phyloP scores from a whole-genome alignment of 2,113 vertebrate genomes.

The Aegithalos caudatus region DNA sequence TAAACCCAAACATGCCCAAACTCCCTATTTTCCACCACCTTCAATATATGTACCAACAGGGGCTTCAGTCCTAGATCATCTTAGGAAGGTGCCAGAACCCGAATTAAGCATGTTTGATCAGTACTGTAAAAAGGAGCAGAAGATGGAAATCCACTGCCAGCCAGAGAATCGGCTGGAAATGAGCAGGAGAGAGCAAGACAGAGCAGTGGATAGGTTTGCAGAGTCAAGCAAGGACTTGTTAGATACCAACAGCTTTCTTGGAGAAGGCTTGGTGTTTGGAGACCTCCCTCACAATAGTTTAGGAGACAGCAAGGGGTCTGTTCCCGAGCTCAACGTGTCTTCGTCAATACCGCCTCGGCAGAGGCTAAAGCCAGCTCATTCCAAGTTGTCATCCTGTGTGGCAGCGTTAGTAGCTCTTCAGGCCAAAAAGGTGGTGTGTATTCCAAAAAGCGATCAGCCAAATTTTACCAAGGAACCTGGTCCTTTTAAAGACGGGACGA shows the following conservation, averaged over 20 bases:
- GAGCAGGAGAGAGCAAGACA: slow-evolving; percentile 52
- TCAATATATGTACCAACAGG: slow-evolving; percentile 74
- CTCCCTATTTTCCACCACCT: slow-evolving; percentile 76
- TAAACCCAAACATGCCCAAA: slow-evolving; percentile 76
- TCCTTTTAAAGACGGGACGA: slow-evolving; percentile 75
- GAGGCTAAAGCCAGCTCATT: slow-evolving; percentile 81
- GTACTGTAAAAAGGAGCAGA: slow-evolving; percentile 78
- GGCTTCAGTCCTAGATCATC: slow-evolving; percentile 73
- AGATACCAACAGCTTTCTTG: slow-evolving; percentile 66
- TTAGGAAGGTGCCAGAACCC: slow-evolving; percentile 72
- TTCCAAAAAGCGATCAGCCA: slow-evolving; percentile 74
- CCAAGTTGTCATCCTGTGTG: slow-evolving; percentile 90
- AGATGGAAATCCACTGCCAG: slow-evolving; percentile 66
- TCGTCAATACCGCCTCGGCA: slow-evolving; percentile 70
- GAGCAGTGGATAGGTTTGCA: slow-evolving; percentile 23
- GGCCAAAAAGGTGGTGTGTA: slow-evolving; percentile 80
- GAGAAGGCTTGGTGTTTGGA: slow-evolving; percentile 65
- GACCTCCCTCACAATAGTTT: slow-evolving; percentile 63
- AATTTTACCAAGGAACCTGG: slow-evolving; percentile 71
- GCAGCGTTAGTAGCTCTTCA: slow-evolving; percentile 89
- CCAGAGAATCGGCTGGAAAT: slow-evolving; percentile 10
- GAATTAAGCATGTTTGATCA: slow-evolving; percentile 85
- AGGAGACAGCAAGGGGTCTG: slow-evolving; percentile 68
- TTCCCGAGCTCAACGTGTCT: slow-evolving; percentile 41
- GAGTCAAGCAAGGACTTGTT: slow-evolving; percentile 61